Evolutionary conservation across 2,888 invertebrate species (phyloP).

Genomic region (Brenthis hecate): DNA sequence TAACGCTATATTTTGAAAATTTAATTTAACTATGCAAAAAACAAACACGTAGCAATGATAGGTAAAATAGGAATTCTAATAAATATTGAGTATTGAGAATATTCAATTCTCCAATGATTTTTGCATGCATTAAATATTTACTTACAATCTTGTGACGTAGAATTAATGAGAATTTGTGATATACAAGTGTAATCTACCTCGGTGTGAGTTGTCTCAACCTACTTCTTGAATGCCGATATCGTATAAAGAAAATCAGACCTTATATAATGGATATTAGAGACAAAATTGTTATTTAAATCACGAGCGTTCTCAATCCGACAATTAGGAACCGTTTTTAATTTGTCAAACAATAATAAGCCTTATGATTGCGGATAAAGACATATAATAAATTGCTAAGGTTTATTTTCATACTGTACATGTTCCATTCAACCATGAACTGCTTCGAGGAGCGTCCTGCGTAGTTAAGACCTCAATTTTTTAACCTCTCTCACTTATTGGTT

Average conservation of each 20-base stretch:
- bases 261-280: conserved; percentile 63
- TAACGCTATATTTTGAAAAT: conserved; percentile 10
- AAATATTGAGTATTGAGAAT: background rate
- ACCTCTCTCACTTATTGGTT: conserved; percentile 79
- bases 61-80: background rate
- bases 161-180: conserved; percentile 77
- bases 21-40: background rate
- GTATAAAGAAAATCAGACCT: conserved; percentile 63
- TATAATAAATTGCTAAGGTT: conserved; percentile 49
- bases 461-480: conserved; percentile 80
- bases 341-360: conserved; percentile 60
- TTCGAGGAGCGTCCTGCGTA: conserved; percentile 76
- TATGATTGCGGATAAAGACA: conserved; percentile 53
- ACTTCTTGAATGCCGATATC: conserved; percentile 73
- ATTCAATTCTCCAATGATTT: conserved; percentile 22
- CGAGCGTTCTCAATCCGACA: conserved; percentile 73
- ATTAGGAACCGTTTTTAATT: conserved; percentile 67
- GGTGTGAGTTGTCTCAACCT: conserved; percentile 79
- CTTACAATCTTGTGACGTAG: conserved; percentile 38
- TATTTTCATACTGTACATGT: conserved; percentile 70
- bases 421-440: conserved; percentile 81
- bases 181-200: conserved; percentile 67
- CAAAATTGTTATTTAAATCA: conserved; percentile 60
- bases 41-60: background rate
- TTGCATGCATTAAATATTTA: conserved; percentile 29